Evolutionary conservation across 2,113 vertebrate species (phyloP), one percentile per base, ranked within the genome.

Genomic region (Sula dactylatra): DNA sequence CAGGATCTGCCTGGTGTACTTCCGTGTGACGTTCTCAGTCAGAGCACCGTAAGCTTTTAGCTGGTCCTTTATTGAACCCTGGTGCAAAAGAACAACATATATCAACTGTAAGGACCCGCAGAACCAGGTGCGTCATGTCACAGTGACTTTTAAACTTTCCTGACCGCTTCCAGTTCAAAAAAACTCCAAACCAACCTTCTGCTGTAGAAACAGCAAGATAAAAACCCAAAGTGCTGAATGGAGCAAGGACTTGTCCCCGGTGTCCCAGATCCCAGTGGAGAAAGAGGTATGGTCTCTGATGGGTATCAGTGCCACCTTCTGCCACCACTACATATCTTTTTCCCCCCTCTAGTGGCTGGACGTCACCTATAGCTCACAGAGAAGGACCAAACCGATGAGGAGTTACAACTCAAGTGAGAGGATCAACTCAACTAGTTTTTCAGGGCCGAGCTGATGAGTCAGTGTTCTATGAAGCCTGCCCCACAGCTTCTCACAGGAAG

Each of bases 1-100:
- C 90, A 99, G 98, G 96, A 99, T 99, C 97, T 99, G 99, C 82
- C 98, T 96, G 88, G 98, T 99, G 97, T 99, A 99, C 82, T 98
- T 98, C 76, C 99, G 98, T 4, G 99, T 99, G 95, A 99, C 99
- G 7, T 99, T 99, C 97, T 99, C 99, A 0, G 99, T 99, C 91
- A 99, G 97, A 54, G 99, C 99, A 40, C 99, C 99, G 0, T 99
- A 99, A 34, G 99, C 98, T 95, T 99, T 99, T 1, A 99, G 96
- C 93, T 99, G 99, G 98, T 99, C 99, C 96, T 99, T 99, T 97
- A 99, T 99, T 1, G 99, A 99, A 67, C 99, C 99, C 99, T 99
- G 96, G 40, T 47, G 32, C 42, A 67, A 62, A 72, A 42, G 59
- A 83, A 86, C 59, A 52, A 59, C 54, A 61, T 0, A 0, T 12